Evolutionary conservation across 2,888 invertebrate species (phyloP).

Genomic region (Mythimna ferrago): DNA sequence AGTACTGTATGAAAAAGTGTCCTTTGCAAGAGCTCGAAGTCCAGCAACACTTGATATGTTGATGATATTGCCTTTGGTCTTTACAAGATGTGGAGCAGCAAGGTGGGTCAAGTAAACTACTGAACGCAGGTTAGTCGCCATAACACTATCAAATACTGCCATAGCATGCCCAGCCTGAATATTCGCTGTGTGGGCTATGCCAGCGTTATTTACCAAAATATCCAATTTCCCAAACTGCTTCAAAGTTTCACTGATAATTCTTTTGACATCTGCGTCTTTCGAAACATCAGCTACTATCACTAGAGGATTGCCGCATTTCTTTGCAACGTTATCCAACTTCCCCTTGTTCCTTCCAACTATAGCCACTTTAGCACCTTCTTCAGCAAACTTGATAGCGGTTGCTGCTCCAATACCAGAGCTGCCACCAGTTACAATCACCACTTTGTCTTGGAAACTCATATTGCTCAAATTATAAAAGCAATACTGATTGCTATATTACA

Average conservation of each 20-base stretch:
- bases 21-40: not conserved
- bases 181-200: not conserved
- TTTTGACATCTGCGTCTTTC: constrained; percentile 39
- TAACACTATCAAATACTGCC: constrained; percentile 38
- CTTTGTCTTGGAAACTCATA: constrained; percentile 68
- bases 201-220: constrained; percentile 37
- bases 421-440: constrained; percentile 67
- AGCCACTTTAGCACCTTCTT: constrained; percentile 62
- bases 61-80: constrained; percentile 92
- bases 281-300: constrained; percentile 27
- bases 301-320: constrained; percentile 38
- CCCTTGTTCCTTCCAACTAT: constrained; percentile 60
- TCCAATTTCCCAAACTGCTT: constrained; percentile 27
- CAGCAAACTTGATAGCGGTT: constrained; percentile 52
- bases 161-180: constrained; percentile 40
- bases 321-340: constrained; percentile 51
- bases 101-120: constrained; percentile 56
- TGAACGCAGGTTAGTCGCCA: constrained; percentile 52
- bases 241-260: constrained; percentile 33
- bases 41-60: constrained; percentile 88
- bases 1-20: constrained; percentile 44
- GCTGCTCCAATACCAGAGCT: constrained; percentile 70
- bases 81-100: constrained; percentile 60
- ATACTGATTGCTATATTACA: not conserved
- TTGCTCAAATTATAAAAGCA: not conserved